Base-by-base conservation (phyloP, 2,113 vertebrate genomes). In the Sarotherodon lohbergeri region DNA sequence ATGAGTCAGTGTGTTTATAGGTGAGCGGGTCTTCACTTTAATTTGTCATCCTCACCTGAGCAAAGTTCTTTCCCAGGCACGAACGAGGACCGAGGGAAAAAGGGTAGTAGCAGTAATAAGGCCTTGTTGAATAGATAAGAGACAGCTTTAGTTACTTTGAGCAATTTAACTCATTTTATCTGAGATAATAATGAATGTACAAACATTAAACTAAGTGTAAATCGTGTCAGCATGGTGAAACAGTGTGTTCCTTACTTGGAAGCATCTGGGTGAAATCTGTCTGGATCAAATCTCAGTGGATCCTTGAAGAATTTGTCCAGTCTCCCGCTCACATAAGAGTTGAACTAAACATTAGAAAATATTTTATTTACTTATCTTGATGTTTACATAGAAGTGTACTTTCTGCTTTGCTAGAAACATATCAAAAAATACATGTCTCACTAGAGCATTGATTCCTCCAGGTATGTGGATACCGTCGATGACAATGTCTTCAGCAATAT, bases 1-100 rank as follows among this genome's bases (percentile, higher is more conserved):
- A 54, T 10, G 52, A 54, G 52, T 54, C 52, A 0, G 19, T 54
- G 19, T 22, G 5, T 54, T 5, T n/a, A 54, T 5, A 54, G 0
- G 4, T 3, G 0, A 54, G 19, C 0, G 0, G 50, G 19, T 54
- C 19, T 10, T 54, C 19, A 54, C 1, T 1, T 52, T 52, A 52
- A 5, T 1, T 3, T 2, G 19, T 0, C 52, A 54, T 10, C 2
- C 19, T 54, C 52, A 54, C 52, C 52, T 54, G 19, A 22, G 52
- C 52, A 54, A 57, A 98, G 78, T 93, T 96, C 94, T 98, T 95
- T 24, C 98, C 98, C 0, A 99, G 96, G 86, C 98, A 99, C 29
- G 97, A 95, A 2, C 98, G 97, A 55, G 97, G 97, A 4, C 98
- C 98, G 81, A 99, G 93, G 4, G 97, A 95, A 92, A 99, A 99